phyloP scores from a whole-genome alignment of 1,140 invertebrate genomes.

The Sarcophaga peregrina region DNA sequence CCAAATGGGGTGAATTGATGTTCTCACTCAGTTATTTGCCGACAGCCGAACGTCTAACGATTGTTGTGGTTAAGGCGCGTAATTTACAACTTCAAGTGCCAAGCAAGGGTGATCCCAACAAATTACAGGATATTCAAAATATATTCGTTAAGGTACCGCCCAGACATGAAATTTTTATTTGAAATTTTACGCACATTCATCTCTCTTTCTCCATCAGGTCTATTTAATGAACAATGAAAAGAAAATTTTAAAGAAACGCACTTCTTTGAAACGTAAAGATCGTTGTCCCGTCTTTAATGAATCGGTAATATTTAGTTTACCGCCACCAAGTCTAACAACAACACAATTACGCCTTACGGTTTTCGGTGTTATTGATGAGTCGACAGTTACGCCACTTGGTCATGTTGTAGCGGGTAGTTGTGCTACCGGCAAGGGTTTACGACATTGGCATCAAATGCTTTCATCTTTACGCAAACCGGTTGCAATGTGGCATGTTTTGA shows the following conservation, averaged over 20 bases:
- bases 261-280: slow-evolving; percentile 76
- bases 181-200: background rate
- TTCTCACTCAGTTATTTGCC: slow-evolving; percentile 85
- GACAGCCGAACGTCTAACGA: slow-evolving; percentile 81
- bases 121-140: slow-evolving; percentile 50
- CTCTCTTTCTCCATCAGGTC: slow-evolving; percentile 68
- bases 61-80: slow-evolving; percentile 83
- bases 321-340: slow-evolving; percentile 73
- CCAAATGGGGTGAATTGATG: slow-evolving; percentile 81
- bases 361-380: slow-evolving; percentile 71
- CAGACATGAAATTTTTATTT: background rate
- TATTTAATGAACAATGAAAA: slow-evolving; percentile 81
- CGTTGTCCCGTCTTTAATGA: slow-evolving; percentile 82
- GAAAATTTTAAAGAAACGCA: slow-evolving; percentile 82
- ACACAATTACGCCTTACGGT: slow-evolving; percentile 80
- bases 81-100: slow-evolving; percentile 73
- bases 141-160: slow-evolving; percentile 60
- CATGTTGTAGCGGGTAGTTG: slow-evolving; percentile 79
- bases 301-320: slow-evolving; percentile 82
- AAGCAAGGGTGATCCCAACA: slow-evolving; percentile 64
- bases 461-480: slow-evolving; percentile 82
- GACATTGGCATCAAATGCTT: slow-evolving; percentile 88
- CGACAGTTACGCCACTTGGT: slow-evolving; percentile 72
- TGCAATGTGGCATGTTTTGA: slow-evolving; percentile 86
- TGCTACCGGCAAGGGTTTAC: slow-evolving; percentile 76